These are phyloP conservation scores for Orchesella cincta DNA, from an alignment of 1,140 invertebrate species.

Conservation along the genomic window DNA sequence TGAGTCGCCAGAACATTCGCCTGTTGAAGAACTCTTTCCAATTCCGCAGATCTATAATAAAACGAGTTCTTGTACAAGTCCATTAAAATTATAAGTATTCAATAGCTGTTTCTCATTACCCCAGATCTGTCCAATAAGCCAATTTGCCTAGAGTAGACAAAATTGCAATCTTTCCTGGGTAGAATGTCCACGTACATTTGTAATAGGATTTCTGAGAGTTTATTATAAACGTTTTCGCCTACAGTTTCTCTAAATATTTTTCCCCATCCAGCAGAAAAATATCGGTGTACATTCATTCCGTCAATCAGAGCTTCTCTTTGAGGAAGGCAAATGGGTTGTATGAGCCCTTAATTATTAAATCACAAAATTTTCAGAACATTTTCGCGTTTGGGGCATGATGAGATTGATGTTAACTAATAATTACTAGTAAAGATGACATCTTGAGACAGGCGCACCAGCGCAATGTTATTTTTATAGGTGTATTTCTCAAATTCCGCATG, in stretches of 20 bases:
- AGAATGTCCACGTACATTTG: background rate
- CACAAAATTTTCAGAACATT: background rate
- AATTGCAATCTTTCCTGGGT: slow-evolving; percentile 5
- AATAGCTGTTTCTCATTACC: background rate
- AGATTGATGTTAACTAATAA: background rate
- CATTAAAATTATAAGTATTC: background rate
- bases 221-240: background rate
- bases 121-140: background rate
- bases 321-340: slow-evolving; percentile 6
- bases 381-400: background rate
- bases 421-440: background rate
- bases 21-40: background rate
- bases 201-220: background rate
- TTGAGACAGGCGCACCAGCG: background rate
- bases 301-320: background rate
- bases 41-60: slow-evolving; percentile 1
- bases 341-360: background rate
- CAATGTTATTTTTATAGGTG: slow-evolving; percentile 12
- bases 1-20: slow-evolving; percentile 1
- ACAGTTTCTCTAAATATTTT: background rate
- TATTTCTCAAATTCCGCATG: background rate
- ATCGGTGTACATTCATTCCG: background rate
- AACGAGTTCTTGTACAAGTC: background rate
- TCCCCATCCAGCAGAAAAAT: slow-evolving; percentile 6
- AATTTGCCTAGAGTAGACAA: background rate